Percentiles rank a stretch among this genome's conserved stretches.
Conservation (phyloP, 53 echinoderm and acorn worm genomes). For the Mesocentrotus franciscanus region DNA sequence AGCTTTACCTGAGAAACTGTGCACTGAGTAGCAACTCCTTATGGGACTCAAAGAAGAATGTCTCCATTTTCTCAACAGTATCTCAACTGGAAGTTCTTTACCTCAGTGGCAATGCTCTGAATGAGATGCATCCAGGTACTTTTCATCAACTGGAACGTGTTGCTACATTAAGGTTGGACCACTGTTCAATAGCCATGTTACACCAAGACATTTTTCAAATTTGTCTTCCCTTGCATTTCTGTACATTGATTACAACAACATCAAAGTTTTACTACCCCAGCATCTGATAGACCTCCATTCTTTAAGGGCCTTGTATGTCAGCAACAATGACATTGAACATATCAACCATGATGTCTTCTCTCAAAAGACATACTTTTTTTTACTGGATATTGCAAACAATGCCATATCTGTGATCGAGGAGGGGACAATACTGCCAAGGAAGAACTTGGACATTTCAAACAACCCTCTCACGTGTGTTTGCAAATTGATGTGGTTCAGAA, state of each 20-base stretch:
- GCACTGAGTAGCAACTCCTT: neutral
- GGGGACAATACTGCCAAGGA: slow-evolving; percentile 46
- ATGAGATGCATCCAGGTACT: slow-evolving; percentile 39
- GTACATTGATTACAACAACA: neutral
- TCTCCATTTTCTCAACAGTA: neutral
- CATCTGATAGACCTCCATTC: slow-evolving; percentile 27
- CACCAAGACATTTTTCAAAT: slow-evolving; percentile 47
- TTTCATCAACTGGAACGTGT: neutral
- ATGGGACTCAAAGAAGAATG: slow-evolving; percentile 27
- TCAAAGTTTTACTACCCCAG: neutral
- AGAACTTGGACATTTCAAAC: slow-evolving; percentile 41
- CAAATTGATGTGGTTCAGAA: slow-evolving; percentile 49
- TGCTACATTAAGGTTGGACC: neutral
- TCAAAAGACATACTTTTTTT: neutral
- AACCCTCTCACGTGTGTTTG: slow-evolving; percentile 37
- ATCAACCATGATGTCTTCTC: slow-evolving; percentile 31
- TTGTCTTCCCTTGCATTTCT: slow-evolving; percentile 14
- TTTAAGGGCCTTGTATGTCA: neutral
- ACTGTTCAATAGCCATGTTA: slow-evolving; percentile 16
- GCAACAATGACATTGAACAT: slow-evolving; percentile 38
- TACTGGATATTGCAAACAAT: slow-evolving; percentile 17
- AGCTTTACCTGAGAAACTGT: neutral
- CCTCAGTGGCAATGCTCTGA: slow-evolving; percentile 16
- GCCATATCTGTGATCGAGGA: slow-evolving; percentile 31
- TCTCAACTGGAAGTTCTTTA: neutral